Evolutionary conservation across 2,888 invertebrate species (phyloP).

Genomic region (Odontocerum albicorne): DNA sequence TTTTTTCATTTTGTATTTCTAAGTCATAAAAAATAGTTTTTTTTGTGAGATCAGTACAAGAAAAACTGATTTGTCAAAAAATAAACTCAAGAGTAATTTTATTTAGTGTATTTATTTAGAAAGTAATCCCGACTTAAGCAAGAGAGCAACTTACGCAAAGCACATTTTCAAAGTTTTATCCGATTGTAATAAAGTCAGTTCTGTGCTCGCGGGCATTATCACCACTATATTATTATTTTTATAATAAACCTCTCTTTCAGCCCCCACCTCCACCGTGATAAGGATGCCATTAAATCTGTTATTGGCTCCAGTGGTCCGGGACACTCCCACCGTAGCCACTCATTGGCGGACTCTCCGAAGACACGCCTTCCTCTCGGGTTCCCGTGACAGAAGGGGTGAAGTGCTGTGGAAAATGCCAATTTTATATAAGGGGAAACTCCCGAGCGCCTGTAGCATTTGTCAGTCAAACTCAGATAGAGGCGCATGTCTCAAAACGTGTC

Average conservation of each 20-base stretch:
- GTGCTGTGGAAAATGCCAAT: constrained; percentile 54
- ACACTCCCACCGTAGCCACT: constrained; percentile 48
- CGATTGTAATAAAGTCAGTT: constrained; percentile 24
- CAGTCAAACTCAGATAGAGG: constrained; percentile 9
- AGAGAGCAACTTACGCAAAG: constrained; percentile 23
- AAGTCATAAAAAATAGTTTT: too few species aligned
- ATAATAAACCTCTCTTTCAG: constrained; percentile 30
- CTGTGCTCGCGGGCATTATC: constrained; percentile 28
- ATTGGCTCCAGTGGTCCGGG: constrained; percentile 48
- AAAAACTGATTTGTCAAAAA: too few species aligned
- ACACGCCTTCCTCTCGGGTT: constrained; percentile 49
- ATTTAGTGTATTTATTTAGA: constrained; percentile 16
- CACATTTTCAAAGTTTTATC: constrained; percentile 26
- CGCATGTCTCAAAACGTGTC: constrained; percentile 23
- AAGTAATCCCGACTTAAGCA: constrained; percentile 13
- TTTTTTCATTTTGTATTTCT: too few species aligned
- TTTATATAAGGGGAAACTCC: constrained; percentile 57
- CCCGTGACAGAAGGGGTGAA: constrained; percentile 39
- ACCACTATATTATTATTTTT: constrained; percentile 29
- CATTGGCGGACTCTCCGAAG: constrained; percentile 44
- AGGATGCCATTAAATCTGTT: constrained; percentile 38
- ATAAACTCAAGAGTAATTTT: too few species aligned
- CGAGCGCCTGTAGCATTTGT: constrained; percentile 45
- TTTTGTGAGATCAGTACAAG: too few species aligned
- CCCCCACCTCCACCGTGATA: constrained; percentile 40